phyloP scores from a whole-genome alignment of 1,140 invertebrate species.

The Drepana arcuata region DNA sequence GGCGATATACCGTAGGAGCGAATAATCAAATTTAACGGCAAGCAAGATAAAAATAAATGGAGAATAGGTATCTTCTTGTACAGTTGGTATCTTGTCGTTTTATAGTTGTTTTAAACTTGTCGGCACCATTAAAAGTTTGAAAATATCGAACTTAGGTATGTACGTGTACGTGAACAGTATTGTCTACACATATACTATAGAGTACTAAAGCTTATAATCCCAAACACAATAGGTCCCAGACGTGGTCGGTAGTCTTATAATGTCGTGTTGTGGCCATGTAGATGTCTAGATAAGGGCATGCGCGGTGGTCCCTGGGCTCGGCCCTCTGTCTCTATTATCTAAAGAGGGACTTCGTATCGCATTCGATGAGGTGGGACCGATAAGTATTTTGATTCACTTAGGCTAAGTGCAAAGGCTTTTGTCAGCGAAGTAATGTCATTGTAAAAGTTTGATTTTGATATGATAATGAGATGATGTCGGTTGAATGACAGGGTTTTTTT shows the following conservation, averaged over 20 bases:
- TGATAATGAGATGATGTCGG: no score
- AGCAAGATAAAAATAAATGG: no score
- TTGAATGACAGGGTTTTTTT: no score
- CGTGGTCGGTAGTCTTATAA: slow-evolving; percentile 28
- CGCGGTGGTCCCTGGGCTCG: slow-evolving; percentile 7
- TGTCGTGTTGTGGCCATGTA: slow-evolving; percentile 25
- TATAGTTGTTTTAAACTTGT: not conserved
- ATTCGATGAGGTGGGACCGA: slow-evolving; percentile 17
- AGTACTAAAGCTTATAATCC: not conserved
- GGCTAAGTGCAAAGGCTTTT: slow-evolving; percentile 10
- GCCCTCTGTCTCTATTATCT: slow-evolving; percentile 15
- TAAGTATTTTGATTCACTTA: slow-evolving; percentile 15
- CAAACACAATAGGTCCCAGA: slow-evolving; percentile 8
- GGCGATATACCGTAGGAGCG: no score
- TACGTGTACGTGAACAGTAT: not conserved
- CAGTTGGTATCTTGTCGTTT: no score
- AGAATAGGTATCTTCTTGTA: no score
- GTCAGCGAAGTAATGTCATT: no score
- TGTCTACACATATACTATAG: not conserved
- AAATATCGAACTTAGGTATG: not conserved
- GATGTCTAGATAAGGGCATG: slow-evolving; percentile 31
- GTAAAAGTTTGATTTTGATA: no score
- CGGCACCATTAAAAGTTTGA: not conserved
- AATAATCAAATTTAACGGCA: no score
- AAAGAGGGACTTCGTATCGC: slow-evolving; percentile 9